These are phyloP conservation scores for Adineta ricciae DNA, from an alignment of 2,888 invertebrate genomes.

Conservation along the genomic window DNA sequence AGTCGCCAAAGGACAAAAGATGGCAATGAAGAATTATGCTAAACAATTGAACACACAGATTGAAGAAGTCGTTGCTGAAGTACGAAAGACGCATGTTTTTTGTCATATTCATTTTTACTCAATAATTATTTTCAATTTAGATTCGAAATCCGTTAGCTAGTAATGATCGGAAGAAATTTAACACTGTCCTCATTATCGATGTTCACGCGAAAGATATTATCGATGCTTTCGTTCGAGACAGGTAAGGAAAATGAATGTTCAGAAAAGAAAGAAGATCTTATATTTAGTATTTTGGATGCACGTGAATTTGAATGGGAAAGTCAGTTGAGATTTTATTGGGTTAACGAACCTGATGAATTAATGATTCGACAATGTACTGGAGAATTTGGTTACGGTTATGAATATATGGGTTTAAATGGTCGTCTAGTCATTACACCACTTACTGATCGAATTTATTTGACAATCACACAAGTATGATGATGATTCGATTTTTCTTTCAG, in stretches of 20 bases:
- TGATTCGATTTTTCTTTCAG: too few relatives aligned
- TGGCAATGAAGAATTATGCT: constrained; percentile 80
- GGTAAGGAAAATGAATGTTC: constrained; percentile 36
- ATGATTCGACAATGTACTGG: constrained; percentile 71
- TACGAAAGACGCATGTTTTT: constrained; percentile 34
- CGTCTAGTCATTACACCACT: constrained; percentile 80
- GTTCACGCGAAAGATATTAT: constrained; percentile 83
- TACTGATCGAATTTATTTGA: constrained; percentile 81
- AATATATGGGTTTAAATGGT: constrained; percentile 85
- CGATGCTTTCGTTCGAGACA: constrained; percentile 58
- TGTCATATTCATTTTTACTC: background rate
- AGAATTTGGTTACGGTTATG: constrained; percentile 79
- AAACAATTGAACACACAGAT: constrained; percentile 69
- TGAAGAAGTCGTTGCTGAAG: constrained; percentile 68
- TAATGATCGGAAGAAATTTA: constrained; percentile 76
- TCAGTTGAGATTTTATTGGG: constrained; percentile 82
- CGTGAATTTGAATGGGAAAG: constrained; percentile 87
- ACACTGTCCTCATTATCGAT: constrained; percentile 76
- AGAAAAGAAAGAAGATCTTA: too few relatives aligned
- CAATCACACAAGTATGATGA: constrained; percentile 63
- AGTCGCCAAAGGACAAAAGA: constrained; percentile 58
- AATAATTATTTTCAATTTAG: constrained; percentile 36
- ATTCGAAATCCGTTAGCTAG: constrained; percentile 62
- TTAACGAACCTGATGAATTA: constrained; percentile 67
- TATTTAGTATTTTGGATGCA: constrained; percentile 62